These are phyloP conservation scores for Conistra vaccinii DNA, from an alignment of 2,888 invertebrate species.

Conservation along the genomic window DNA sequence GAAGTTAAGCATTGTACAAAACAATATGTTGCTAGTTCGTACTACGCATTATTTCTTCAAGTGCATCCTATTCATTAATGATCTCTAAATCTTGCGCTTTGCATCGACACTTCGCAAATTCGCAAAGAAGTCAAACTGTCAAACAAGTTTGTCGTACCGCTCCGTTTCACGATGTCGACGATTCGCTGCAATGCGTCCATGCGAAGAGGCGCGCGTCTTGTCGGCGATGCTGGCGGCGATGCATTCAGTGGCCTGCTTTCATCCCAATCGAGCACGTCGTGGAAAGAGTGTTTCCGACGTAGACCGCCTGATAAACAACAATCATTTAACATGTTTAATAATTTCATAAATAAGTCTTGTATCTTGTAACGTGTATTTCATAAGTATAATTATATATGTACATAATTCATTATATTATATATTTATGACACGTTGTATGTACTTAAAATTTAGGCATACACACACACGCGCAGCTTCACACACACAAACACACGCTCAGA, in stretches of 20 bases:
- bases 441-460: too few relatives aligned
- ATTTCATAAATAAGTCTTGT: too few relatives aligned
- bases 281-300: slow-evolving; percentile 95
- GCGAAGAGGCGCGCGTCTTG: slow-evolving; percentile 90
- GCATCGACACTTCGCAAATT: not conserved
- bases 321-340: not conserved
- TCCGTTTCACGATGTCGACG: slow-evolving; percentile 96
- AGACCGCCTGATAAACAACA: slow-evolving; percentile 84
- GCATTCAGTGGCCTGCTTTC: slow-evolving; percentile 86
- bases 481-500: too few relatives aligned
- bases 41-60: not conserved
- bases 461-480: too few relatives aligned
- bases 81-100: not conserved
- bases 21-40: not conserved
- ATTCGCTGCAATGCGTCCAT: slow-evolving; percentile 96
- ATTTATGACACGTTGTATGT: too few relatives aligned
- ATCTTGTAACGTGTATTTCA: too few relatives aligned
- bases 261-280: slow-evolving; percentile 94
- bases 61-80: not conserved
- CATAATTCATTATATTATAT: too few relatives aligned
- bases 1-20: not conserved
- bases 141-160: slow-evolving; percentile 88
- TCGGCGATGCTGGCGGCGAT: slow-evolving; percentile 92
- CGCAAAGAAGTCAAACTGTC: not conserved
- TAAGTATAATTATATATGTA: too few relatives aligned